These are phyloP conservation scores for Rhingia campestris DNA, from an alignment of 2,888 invertebrate species.

Conservation along the genomic window DNA sequence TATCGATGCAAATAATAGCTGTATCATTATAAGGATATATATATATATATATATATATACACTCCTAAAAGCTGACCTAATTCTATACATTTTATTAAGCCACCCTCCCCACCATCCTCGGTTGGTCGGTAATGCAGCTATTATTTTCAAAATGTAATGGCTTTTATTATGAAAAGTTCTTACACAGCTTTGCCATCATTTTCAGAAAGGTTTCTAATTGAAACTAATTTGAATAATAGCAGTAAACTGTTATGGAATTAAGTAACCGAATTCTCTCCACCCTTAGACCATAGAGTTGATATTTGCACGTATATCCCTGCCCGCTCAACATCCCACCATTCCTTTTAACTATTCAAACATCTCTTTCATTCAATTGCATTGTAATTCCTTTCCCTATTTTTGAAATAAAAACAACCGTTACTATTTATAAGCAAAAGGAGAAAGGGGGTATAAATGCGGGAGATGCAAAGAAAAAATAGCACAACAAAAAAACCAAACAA, in stretches of 20 bases:
- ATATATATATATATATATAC: neutral
- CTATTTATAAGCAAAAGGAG: too few relatives aligned
- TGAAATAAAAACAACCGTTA: conserved; percentile 1
- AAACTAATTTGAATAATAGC: conserved; percentile 65
- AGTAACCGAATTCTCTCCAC: conserved; percentile 27
- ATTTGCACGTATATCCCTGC: neutral
- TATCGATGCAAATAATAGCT: neutral
- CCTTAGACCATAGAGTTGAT: conserved; percentile 20
- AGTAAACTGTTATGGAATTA: conserved; percentile 37
- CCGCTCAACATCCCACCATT: conserved; percentile 49
- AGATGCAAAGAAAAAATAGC: conserved; percentile 11
- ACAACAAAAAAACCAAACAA: conserved; percentile 19
- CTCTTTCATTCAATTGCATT: conserved; percentile 59
- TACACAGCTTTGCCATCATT: conserved; percentile 25
- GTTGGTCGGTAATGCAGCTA: conserved; percentile 8
- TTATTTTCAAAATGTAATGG: conserved; percentile 22
- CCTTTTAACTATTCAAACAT: conserved; percentile 63
- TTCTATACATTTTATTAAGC: conserved; percentile 7
- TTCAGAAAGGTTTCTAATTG: conserved; percentile 43
- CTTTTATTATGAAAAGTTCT: conserved; percentile 27
- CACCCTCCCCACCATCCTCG: neutral
- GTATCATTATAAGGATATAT: conserved; percentile 1
- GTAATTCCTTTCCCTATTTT: conserved; percentile 33
- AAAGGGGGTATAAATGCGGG: neutral
- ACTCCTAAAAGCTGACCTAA: neutral